Conservation (phyloP, 2,797 vertebrate species). For the Oceanodroma leucorhoa region DNA sequence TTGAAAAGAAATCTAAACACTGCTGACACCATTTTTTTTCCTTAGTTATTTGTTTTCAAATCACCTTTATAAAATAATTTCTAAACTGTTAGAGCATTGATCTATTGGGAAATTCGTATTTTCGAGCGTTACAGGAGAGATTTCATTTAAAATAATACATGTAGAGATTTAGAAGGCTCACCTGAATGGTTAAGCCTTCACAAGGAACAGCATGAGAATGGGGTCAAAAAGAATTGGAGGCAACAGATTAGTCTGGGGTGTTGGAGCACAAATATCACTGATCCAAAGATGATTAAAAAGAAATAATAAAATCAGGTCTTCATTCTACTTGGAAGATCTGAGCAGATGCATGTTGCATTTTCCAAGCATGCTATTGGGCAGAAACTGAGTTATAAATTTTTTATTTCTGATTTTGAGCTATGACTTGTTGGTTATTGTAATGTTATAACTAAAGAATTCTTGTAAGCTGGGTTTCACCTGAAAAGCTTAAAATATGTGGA, state of each 20-base stretch:
- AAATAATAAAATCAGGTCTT: neutral
- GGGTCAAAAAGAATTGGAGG: neutral
- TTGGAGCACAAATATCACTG: neutral
- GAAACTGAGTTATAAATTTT: neutral
- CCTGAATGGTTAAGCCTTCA: neutral
- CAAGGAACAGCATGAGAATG: neutral
- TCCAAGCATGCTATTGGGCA: neutral
- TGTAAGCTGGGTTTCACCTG: neutral
- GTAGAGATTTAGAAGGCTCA: neutral
- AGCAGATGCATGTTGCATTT: neutral
- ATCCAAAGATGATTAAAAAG: neutral
- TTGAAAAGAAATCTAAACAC: neutral
- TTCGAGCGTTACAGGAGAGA: neutral
- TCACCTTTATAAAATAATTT: neutral
- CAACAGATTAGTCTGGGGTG: neutral
- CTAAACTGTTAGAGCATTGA: neutral
- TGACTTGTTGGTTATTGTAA: neutral
- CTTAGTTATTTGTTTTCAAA: neutral
- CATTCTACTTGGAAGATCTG: neutral
- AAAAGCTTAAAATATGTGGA: neutral
- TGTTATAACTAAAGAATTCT: neutral
- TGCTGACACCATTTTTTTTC: neutral
- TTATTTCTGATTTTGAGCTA: neutral
- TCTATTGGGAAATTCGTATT: neutral
- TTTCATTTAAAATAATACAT: neutral